Evolutionary conservation across 35 echinoderm and acorn worm genomes (phyloP).

Genomic region (Apostichopus parvimensis): DNA sequence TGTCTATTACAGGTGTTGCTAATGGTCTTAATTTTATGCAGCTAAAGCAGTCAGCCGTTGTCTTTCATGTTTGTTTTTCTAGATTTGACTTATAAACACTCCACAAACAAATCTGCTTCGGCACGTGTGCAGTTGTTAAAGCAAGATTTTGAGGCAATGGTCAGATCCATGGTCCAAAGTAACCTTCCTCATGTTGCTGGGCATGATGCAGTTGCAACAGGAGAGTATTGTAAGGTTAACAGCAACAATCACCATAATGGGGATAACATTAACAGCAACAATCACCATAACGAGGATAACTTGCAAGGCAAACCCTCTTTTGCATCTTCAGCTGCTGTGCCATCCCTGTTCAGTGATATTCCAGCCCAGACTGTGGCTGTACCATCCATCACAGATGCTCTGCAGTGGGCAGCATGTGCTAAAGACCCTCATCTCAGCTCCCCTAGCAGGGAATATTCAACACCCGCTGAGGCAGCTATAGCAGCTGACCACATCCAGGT

Average conservation of each 20-base stretch:
- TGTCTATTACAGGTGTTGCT: too few relatives aligned
- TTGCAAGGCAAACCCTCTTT: conserved; percentile 22
- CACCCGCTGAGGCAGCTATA: conserved; percentile 28
- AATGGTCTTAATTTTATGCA: too few relatives aligned
- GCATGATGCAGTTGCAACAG: neutral
- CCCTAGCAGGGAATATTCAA: conserved; percentile 55
- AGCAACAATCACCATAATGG: neutral
- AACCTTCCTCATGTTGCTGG: neutral
- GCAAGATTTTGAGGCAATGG: conserved; percentile 20
- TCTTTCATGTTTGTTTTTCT: conserved; percentile 27
- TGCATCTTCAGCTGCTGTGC: neutral
- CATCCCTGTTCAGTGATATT: neutral
- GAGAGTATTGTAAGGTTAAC: neutral
- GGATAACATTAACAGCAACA: neutral
- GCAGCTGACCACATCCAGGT: conserved; percentile 83
- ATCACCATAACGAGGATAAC: neutral
- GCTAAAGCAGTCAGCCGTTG: neutral
- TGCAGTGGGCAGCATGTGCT: conserved; percentile 83
- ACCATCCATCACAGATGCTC: conserved; percentile 74
- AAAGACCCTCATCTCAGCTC: conserved; percentile 71
- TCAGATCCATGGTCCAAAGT: neutral
- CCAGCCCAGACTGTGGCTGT: conserved; percentile 54
- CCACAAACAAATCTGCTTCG: conserved; percentile 25
- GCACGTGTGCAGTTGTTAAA: neutral
- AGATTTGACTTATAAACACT: conserved; percentile 48